Evolutionary conservation across 2,888 invertebrate genomes (phyloP).

Genomic region (Luffia ferchaultella): DNA sequence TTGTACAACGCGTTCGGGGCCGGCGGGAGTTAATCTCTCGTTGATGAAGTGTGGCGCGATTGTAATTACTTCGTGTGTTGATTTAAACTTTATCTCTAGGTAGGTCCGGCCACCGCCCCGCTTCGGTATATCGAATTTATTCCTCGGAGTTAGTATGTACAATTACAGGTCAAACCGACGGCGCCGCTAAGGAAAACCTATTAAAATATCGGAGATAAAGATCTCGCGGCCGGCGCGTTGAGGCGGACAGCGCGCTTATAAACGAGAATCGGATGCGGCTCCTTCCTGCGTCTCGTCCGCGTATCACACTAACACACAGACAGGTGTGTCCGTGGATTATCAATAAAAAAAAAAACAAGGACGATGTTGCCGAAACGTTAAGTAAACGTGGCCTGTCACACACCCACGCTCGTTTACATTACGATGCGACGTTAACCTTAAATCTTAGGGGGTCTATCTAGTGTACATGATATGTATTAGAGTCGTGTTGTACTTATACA

Average conservation of each 20-base stretch:
- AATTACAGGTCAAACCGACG: slow-evolving; percentile 45
- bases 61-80: slow-evolving; percentile 63
- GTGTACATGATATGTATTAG: too few relatives aligned
- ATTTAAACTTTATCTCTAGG: slow-evolving; percentile 56
- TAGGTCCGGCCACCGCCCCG: slow-evolving; percentile 27
- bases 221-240: slow-evolving; percentile 58
- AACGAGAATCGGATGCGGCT: slow-evolving; percentile 45
- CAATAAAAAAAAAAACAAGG: neutral
- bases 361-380: neutral
- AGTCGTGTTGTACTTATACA: too few relatives aligned
- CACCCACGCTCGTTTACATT: neutral
- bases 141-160: slow-evolving; percentile 49
- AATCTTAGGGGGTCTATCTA: too few relatives aligned
- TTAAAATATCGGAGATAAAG: slow-evolving; percentile 61
- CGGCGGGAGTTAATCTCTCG: slow-evolving; percentile 38
- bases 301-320: neutral
- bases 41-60: slow-evolving; percentile 54
- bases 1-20: neutral
- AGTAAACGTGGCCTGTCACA: neutral
- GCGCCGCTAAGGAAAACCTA: slow-evolving; percentile 60
- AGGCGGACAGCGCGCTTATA: slow-evolving; percentile 41
- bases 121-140: slow-evolving; percentile 50
- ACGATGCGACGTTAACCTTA: neutral
- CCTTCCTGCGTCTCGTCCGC: slow-evolving; percentile 29
- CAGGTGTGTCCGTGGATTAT: neutral